Conservation (phyloP, 2,113 vertebrate species). For the Misgurnus mizolepis region DNA sequence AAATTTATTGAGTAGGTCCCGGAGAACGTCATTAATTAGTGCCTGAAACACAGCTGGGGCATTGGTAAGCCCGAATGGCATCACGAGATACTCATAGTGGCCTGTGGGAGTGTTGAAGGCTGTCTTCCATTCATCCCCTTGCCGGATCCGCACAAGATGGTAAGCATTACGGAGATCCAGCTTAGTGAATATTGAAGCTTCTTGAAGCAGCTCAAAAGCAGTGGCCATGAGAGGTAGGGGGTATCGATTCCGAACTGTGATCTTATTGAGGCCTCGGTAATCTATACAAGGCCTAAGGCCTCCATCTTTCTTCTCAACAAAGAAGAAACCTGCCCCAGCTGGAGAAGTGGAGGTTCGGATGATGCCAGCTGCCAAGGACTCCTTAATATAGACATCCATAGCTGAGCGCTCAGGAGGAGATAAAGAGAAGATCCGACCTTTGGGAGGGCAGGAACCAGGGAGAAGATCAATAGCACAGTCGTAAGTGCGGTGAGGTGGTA, state of each 20-base stretch:
- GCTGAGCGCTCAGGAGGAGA: too few relatives aligned
- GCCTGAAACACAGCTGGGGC: background rate
- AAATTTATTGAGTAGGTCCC: background rate
- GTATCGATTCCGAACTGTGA: background rate
- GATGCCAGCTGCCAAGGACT: too few relatives aligned
- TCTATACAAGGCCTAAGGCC: background rate
- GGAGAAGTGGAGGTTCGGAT: too few relatives aligned
- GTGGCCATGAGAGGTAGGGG: background rate
- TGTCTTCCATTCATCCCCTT: background rate
- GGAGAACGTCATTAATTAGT: background rate
- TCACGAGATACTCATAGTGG: background rate
- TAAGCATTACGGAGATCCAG: background rate
- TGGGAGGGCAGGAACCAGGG: too few relatives aligned
- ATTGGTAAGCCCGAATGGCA: background rate
- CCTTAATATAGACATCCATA: too few relatives aligned
- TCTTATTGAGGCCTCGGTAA: background rate
- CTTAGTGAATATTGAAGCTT: background rate
- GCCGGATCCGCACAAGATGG: background rate
- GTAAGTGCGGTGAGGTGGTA: too few relatives aligned
- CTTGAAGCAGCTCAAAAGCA: background rate
- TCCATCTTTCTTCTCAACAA: background rate
- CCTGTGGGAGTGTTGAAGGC: background rate
- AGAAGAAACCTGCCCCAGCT: too few relatives aligned
- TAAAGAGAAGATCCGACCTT: too few relatives aligned
- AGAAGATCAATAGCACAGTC: too few relatives aligned